A percentile compares a stretch with the other conserved stretches of the same genome.
These are phyloP conservation scores for Hipposideros larvatus DNA, from an alignment of 2,797 vertebrate genomes.

Conservation along the genomic window DNA sequence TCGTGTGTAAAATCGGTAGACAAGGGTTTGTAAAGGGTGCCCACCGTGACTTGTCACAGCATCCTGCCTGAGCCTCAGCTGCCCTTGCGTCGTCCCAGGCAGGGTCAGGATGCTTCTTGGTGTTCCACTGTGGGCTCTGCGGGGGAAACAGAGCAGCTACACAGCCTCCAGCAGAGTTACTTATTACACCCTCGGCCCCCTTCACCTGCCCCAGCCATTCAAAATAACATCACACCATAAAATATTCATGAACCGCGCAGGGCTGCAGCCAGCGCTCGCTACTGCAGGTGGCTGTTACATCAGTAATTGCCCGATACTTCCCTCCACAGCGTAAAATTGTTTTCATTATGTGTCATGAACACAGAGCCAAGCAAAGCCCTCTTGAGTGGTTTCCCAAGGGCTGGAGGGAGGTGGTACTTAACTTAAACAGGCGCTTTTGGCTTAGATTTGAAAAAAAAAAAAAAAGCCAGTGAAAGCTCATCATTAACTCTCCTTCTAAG, in stretches of 20 bases:
- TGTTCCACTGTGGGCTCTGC: conserved; percentile 96
- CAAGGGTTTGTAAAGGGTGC: conserved; percentile 97
- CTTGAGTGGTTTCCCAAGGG: conserved; percentile 98
- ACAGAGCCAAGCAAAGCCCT: conserved; percentile 97
- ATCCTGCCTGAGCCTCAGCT: conserved; percentile 93
- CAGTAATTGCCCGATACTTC: conserved; percentile 99
- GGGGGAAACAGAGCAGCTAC: conserved; percentile 95
- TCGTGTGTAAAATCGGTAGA: conserved; percentile 99
- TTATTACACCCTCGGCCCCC: conserved; percentile 95
- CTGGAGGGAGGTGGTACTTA: conserved; percentile 97
- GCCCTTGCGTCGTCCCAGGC: conserved; percentile 89
- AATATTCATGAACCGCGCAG: conserved; percentile 98
- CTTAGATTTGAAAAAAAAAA: conserved; percentile 90
- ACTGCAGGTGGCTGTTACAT: conserved; percentile 99
- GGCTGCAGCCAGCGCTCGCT: conserved; percentile 91
- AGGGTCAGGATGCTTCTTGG: conserved; percentile 96
- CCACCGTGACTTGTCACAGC: conserved; percentile 96
- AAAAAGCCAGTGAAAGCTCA: conserved; percentile 93
- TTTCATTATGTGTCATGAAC: conserved; percentile 99
- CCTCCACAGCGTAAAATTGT: conserved; percentile 99
- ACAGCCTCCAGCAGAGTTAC: conserved; percentile 99
- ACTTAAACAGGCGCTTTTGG: conserved; percentile 98
- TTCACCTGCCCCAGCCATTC: conserved; percentile 98
- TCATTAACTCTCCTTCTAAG: conserved; percentile 97
- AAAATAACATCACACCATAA: conserved; percentile 98